Evolutionary conservation across 2,797 vertebrate genomes (phyloP).

Genomic region (Hippopotamyrus pictus): DNA sequence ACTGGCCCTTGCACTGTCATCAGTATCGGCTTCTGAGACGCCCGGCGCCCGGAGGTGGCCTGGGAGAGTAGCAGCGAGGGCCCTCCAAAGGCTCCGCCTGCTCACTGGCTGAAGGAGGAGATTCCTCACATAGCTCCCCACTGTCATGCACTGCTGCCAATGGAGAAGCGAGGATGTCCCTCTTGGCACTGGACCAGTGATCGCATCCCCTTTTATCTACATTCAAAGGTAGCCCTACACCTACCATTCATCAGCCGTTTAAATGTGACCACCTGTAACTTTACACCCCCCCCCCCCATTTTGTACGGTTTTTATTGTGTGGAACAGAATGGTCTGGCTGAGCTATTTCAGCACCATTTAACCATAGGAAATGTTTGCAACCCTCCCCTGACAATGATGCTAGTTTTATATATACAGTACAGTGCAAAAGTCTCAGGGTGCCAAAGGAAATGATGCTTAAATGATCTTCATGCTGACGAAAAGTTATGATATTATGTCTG

Average conservation of each 20-base stretch:
- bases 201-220: conserved; percentile 66
- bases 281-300: conserved; percentile 53
- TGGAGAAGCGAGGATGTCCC: conserved; percentile 55
- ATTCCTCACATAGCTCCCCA: conserved; percentile 77
- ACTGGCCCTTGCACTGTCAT: conserved; percentile 47
- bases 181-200: conserved; percentile 49
- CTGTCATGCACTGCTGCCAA: conserved; percentile 70
- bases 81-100: conserved; percentile 44
- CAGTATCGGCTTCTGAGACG: conserved; percentile 72
- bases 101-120: conserved; percentile 55
- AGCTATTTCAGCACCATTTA: conserved; percentile 37
- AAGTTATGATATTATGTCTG: neutral
- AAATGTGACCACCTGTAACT: conserved; percentile 74
- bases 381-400: neutral
- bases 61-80: conserved; percentile 58
- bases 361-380: conserved; percentile 65
- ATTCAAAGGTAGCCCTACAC: conserved; percentile 63
- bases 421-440: neutral
- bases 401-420: neutral
- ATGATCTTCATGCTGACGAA: neutral
- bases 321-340: neutral
- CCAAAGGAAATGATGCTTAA: neutral
- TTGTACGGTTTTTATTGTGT: conserved; percentile 16
- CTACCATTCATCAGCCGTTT: conserved; percentile 55
- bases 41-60: conserved; percentile 58